Evolutionary conservation across 2,888 invertebrate genomes (phyloP), one percentile per base, ranked within the genome.

Genomic region (Mesorhabditis spiculigera): DNA sequence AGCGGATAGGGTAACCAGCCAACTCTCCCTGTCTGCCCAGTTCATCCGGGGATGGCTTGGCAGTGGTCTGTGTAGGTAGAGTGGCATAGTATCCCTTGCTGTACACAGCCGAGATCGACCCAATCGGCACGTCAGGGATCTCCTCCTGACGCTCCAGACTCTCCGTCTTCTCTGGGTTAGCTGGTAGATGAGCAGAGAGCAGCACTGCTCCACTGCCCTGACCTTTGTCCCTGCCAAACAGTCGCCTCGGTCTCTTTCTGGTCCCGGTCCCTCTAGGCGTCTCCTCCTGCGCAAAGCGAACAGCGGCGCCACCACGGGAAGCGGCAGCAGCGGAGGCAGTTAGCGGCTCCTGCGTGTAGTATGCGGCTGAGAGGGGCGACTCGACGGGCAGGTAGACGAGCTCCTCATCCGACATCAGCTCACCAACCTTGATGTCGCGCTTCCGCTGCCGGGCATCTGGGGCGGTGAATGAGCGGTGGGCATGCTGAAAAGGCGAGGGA

Each of bases 391-490:
- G 65, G 68, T 73, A 76, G 68, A 63, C 69, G 71, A 76, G 71
- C 71, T 71, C 71, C 67, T 73, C 73, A 44, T 70, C 66, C 58
- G 58, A 50, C n/a, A n/a, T 50, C 58, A 50, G 63, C 4, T 42
- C 5, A 72, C 65, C 13, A 64, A 28, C n/a, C 68, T 68, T 13
- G 69, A 92, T 90, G 93, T 92, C 77, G 94, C 93, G 63, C 16
- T 63, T 10, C 92, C 91, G 41, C 85, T 82, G 64, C 87, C 86
- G 66, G 91, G 91, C 86, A 92, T 91, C 87, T 86, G 78, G 4
- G 94, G 93, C 90, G 95, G 95, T 88, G 93, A 94, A 88, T 94
- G 93, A n/a, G 58, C 58, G 58, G n/a, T 50, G 10, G 58, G 58
- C n/a, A n/a, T 10, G n/a, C 58, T 50, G 58, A 50, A 50, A 50